These are phyloP conservation scores for Syncerus caffer DNA, from an alignment of 2,797 vertebrate genomes.

Conservation along the genomic window DNA sequence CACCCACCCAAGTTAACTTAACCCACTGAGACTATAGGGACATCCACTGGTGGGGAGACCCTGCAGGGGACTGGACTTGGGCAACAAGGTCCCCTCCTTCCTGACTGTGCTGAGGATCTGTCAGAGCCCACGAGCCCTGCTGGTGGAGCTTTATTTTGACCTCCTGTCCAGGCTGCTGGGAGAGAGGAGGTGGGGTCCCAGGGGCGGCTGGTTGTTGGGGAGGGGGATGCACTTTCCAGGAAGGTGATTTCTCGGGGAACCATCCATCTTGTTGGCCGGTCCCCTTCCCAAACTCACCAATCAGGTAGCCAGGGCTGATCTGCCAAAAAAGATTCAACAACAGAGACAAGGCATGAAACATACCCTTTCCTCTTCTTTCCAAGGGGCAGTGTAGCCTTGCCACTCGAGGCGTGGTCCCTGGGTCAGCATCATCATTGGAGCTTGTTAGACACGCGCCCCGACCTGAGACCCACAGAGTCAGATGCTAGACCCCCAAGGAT, in stretches of 20 bases:
- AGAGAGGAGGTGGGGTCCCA: neutral
- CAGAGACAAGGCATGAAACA: fast-evolving
- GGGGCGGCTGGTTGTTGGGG: fast-evolving
- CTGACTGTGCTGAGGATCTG: neutral
- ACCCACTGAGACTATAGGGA: neutral
- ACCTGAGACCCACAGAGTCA: fast-evolving
- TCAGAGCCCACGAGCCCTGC: neutral
- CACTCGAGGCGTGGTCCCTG: neutral
- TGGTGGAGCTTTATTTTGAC: neutral
- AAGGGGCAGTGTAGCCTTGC: neutral
- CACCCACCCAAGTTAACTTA: neutral
- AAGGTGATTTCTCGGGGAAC: fast-evolving
- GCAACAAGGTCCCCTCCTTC: neutral
- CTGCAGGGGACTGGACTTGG: neutral
- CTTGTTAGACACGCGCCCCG: fast-evolving
- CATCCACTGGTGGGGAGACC: neutral
- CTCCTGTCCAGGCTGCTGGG: neutral
- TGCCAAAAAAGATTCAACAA: neutral
- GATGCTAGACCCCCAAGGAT: neutral
- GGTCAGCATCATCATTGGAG: neutral
- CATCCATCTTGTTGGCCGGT: fast-evolving
- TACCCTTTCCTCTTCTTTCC: neutral
- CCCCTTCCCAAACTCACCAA: neutral
- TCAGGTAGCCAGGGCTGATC: neutral
- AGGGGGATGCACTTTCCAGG: neutral